Conservation (phyloP, 2,888 invertebrate species). For the Drosophila kokeensis region DNA sequence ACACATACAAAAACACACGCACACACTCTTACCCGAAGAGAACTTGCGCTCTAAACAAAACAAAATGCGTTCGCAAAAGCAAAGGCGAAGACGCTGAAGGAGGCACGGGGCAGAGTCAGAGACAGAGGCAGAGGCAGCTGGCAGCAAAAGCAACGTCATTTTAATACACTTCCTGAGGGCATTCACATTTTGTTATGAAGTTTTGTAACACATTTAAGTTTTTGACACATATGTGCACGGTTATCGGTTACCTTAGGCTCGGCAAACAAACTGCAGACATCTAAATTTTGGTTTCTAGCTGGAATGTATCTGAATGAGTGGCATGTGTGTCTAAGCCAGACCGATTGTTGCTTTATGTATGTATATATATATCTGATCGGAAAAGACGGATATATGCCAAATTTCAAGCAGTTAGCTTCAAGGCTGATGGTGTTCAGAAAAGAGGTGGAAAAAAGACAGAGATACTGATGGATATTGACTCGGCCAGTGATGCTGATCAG, state of each 20-base stretch:
- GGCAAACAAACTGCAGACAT: neutral
- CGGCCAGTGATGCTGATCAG: neutral
- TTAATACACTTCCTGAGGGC: constrained; percentile 4
- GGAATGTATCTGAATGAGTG: neutral
- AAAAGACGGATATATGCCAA: neutral
- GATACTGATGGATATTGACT: neutral
- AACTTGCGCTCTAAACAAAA: constrained; percentile 74
- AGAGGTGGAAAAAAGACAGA: neutral
- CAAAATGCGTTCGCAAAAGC: constrained; percentile 72
- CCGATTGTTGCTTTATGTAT: neutral
- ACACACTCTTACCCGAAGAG: constrained; percentile 19
- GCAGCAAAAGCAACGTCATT: constrained; percentile 77
- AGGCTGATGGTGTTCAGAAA: neutral
- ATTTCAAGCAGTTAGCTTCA: neutral
- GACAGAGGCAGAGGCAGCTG: constrained; percentile 56
- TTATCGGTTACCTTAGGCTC: neutral
- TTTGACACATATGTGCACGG: neutral
- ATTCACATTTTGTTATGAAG: neutral
- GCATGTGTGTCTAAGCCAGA: neutral
- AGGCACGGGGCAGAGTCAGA: constrained; percentile 18
- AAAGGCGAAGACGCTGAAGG: constrained; percentile 9
- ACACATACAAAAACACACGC: constrained; percentile 19
- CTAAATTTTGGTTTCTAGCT: neutral
- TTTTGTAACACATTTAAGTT: neutral
- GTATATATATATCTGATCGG: neutral